Conservation (phyloP, 2,797 vertebrate genomes). For the Pipistrellus kuhlii region DNA sequence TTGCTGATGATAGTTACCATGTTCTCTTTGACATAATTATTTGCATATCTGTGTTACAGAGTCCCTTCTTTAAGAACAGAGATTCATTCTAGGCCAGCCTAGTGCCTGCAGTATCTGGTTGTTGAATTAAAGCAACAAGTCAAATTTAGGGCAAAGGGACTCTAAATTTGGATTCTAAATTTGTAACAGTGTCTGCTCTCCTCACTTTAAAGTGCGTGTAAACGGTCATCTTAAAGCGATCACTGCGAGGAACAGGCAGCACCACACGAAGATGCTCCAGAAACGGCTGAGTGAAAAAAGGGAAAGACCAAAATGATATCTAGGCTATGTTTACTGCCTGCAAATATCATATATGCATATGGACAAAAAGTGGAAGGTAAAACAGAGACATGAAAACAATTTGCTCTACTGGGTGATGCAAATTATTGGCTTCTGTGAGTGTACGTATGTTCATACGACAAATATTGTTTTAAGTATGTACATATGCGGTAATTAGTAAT, state of each 20-base stretch:
- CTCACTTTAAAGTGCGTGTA: not conserved
- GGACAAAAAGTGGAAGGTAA: slow-evolving; percentile 59
- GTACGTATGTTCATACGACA: slow-evolving; percentile 45
- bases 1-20: not conserved
- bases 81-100: not conserved
- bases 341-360: slow-evolving; percentile 51
- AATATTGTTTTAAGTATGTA: slow-evolving; percentile 49
- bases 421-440: slow-evolving; percentile 43
- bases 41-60: not conserved
- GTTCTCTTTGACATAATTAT: not conserved
- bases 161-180: slow-evolving; percentile 30
- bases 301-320: slow-evolving; percentile 27
- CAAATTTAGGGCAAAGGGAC: not conserved
- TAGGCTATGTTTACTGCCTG: slow-evolving; percentile 25
- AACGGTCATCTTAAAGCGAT: not conserved
- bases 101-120: not conserved
- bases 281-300: not conserved
- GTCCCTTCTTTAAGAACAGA: slow-evolving; percentile 13
- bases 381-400: slow-evolving; percentile 65
- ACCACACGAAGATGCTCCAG: not conserved
- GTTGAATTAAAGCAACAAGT: slow-evolving; percentile 11
- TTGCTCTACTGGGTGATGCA: not conserved
- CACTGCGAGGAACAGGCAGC: not conserved
- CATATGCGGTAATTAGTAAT: slow-evolving; percentile 44
- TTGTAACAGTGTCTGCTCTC: slow-evolving; percentile 9